These are phyloP conservation scores for Xylocampa areola DNA, from an alignment of 2,888 invertebrate species.

Conservation along the genomic window DNA sequence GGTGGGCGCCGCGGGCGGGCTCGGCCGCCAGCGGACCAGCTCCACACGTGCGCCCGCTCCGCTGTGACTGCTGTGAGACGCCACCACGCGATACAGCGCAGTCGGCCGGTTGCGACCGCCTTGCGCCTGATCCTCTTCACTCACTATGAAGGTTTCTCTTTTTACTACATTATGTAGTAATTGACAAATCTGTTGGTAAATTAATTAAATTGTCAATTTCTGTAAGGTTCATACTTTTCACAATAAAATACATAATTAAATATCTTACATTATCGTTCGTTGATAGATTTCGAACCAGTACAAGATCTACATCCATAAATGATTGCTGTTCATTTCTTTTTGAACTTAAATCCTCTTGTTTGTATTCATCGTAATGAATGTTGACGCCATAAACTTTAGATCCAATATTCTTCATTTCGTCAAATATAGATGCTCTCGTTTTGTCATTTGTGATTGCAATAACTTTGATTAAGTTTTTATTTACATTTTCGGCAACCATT, in stretches of 20 bases:
- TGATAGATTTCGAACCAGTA: conserved; percentile 52
- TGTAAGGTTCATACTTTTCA: neutral
- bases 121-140: conserved; percentile 39
- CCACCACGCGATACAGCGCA: conserved; percentile 32
- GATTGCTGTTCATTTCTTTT: conserved; percentile 10
- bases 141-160: conserved; percentile 42
- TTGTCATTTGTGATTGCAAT: conserved; percentile 45
- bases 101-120: conserved; percentile 28
- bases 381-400: conserved; percentile 35
- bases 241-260: neutral
- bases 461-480: conserved; percentile 52
- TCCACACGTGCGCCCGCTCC: conserved; percentile 28
- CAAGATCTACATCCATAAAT: conserved; percentile 45
- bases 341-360: conserved; percentile 9
- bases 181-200: conserved; percentile 32
- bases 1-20: conserved; percentile 15
- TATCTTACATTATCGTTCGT: conserved; percentile 51
- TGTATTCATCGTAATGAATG: conserved; percentile 47
- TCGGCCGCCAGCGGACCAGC: conserved; percentile 48
- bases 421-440: conserved; percentile 35
- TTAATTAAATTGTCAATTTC: neutral
- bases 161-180: conserved; percentile 37
- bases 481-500: conserved; percentile 64
- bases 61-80: conserved; percentile 35
- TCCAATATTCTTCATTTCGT: conserved; percentile 46